These are phyloP conservation scores for Rhorus exstirpatorius DNA, from an alignment of 2,888 invertebrate genomes.

Conservation along the genomic window DNA sequence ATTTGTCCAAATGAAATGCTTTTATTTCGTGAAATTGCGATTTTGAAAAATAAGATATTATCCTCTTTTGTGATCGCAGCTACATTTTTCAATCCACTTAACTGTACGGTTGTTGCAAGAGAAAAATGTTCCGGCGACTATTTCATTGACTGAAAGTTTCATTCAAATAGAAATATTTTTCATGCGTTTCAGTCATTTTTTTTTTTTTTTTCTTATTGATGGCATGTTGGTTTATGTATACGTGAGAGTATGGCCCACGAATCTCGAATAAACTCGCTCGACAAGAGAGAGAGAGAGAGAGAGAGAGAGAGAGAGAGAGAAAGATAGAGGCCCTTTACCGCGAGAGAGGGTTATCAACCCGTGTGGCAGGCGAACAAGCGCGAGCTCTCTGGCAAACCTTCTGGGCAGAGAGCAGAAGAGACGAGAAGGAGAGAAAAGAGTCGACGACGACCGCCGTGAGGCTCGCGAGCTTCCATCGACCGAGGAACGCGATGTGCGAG, in stretches of 20 bases:
- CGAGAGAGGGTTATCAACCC: constrained; percentile 71
- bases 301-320: constrained; percentile 34
- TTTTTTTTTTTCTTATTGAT: constrained; percentile 34
- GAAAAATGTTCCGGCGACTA: not conserved
- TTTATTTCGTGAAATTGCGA: no score
- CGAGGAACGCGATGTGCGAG: constrained; percentile 62
- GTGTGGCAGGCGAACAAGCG: constrained; percentile 62
- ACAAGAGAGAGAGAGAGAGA: constrained; percentile 16
- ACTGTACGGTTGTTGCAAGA: no score
- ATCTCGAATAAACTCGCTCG: constrained; percentile 64
- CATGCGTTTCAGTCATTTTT: constrained; percentile 9
- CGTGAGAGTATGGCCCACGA: constrained; percentile 62
- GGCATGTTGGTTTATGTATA: constrained; percentile 31
- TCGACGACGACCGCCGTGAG: constrained; percentile 65
- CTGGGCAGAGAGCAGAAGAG: constrained; percentile 74
- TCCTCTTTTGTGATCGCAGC: no score
- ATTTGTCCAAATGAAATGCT: no score
- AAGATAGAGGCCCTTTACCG: constrained; percentile 53
- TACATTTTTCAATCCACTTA: not conserved
- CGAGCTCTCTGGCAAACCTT: constrained; percentile 54
- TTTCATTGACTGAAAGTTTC: constrained; percentile 8
- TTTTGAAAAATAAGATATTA: no score
- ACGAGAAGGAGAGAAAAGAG: constrained; percentile 72
- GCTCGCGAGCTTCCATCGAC: constrained; percentile 62
- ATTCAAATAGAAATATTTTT: not conserved